phyloP scores from a whole-genome alignment of 2,797 vertebrate genomes.

The Psittacula echo region DNA sequence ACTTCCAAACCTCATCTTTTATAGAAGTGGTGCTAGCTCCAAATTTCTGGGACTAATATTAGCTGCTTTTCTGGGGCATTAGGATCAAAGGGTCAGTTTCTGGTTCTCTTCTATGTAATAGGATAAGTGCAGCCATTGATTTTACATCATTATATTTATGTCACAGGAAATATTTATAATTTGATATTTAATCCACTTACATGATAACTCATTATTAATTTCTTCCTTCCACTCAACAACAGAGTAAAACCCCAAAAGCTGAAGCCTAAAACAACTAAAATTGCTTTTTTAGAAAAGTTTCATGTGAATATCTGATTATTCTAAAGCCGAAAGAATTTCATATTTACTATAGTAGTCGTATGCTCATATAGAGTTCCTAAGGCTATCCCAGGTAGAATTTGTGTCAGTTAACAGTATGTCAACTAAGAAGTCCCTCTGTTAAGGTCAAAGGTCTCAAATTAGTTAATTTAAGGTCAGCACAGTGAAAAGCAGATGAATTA shows the following conservation, averaged over 20 bases:
- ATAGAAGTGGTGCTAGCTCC: background rate
- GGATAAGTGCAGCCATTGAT: background rate
- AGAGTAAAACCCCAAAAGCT: background rate
- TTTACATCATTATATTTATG: background rate
- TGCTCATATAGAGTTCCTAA: background rate
- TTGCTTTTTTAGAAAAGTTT: background rate
- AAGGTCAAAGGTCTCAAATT: slow-evolving; percentile 54
- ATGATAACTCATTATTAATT: background rate
- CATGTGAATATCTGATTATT: background rate
- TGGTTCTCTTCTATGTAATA: background rate
- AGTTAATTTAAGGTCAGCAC: slow-evolving; percentile 43
- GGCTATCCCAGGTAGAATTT: background rate
- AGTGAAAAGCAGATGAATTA: slow-evolving; percentile 50
- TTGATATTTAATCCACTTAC: background rate
- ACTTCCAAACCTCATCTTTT: background rate
- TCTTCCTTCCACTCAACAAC: background rate
- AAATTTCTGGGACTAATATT: background rate
- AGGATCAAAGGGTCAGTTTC: background rate
- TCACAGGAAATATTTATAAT: background rate
- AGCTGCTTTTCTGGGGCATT: background rate
- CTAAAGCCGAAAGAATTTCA: background rate
- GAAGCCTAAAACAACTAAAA: background rate
- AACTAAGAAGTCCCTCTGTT: background rate
- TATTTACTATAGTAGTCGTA: background rate
- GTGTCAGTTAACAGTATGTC: background rate